These are phyloP conservation scores for Eucera pruinosa DNA, from an alignment of 2,888 invertebrate species.

Conservation along the genomic window DNA sequence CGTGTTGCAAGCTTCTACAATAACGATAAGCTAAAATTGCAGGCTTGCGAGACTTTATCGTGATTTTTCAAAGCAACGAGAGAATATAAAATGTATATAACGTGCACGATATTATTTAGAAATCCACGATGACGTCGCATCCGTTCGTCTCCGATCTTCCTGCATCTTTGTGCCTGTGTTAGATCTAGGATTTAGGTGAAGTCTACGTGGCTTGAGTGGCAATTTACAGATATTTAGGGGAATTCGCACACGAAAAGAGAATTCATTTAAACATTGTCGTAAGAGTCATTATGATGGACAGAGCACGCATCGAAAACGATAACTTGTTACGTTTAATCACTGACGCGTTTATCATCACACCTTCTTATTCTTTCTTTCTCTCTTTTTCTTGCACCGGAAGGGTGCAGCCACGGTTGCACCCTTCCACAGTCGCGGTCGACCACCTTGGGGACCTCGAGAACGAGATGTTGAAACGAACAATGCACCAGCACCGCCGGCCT, in stretches of 20 bases:
- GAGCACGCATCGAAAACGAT: constrained; percentile 20
- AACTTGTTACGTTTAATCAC: background rate
- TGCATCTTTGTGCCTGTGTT: constrained; percentile 75
- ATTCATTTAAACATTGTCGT: constrained; percentile 9
- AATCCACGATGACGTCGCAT: constrained; percentile 59
- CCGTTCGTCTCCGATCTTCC: constrained; percentile 27
- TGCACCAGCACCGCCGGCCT: constrained; percentile 63
- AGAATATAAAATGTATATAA: too few species aligned
- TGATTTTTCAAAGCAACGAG: too few species aligned
- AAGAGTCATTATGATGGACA: constrained; percentile 33
- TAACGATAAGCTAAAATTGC: background rate
- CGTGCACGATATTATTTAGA: too few species aligned
- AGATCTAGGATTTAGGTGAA: constrained; percentile 76
- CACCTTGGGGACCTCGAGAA: constrained; percentile 1
- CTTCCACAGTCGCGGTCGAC: constrained; percentile 25
- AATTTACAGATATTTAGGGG: constrained; percentile 49
- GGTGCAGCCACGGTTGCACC: constrained; percentile 19
- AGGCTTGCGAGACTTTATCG: too few species aligned
- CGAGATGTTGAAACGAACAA: constrained; percentile 35
- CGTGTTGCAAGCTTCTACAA: background rate
- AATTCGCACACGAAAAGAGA: constrained; percentile 47
- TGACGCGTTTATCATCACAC: constrained; percentile 35
- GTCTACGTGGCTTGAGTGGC: constrained; percentile 73
- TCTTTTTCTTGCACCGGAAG: constrained; percentile 53
- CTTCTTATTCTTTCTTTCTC: constrained; percentile 59